Evolutionary conservation across 64 coral and sea anemone species (phyloP).

Genomic region (Stylophora pistillata): DNA sequence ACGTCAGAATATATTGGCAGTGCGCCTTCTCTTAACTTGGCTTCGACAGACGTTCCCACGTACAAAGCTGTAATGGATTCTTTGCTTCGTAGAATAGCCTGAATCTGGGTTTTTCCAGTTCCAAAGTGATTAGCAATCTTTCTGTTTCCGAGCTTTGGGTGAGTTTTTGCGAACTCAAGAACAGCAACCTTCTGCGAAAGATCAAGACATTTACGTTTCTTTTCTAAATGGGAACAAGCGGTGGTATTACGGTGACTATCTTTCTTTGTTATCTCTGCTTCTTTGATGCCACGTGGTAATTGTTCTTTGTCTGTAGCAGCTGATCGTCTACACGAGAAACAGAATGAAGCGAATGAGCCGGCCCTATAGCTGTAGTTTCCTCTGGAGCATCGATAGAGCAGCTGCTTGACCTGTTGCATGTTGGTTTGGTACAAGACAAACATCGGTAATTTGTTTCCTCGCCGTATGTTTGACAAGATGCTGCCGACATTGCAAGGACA

Average conservation of each 20-base stretch:
- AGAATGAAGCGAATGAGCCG: conserved; percentile 19
- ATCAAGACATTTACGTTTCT: conserved; percentile 52
- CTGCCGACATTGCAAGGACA: too few species aligned
- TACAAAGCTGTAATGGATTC: conserved; percentile 38
- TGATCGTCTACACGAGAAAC: conserved; percentile 47
- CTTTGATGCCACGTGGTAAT: conserved; percentile 47
- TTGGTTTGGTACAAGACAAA: conserved; percentile 25
- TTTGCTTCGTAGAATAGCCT: conserved; percentile 60
- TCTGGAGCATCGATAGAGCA: conserved; percentile 49
- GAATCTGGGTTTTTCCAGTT: conserved; percentile 48
- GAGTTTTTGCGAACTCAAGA: conserved; percentile 29
- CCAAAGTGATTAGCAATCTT: conserved; percentile 50
- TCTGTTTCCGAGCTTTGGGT: conserved; percentile 50
- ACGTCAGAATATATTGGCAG: conserved; percentile 45
- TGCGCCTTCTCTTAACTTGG: conserved; percentile 48
- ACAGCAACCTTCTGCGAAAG: conserved; percentile 52
- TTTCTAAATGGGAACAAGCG: too few species aligned
- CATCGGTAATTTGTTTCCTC: conserved; percentile 35
- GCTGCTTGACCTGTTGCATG: conserved; percentile 16
- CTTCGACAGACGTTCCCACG: conserved; percentile 30
- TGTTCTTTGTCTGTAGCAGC: conserved; percentile 28
- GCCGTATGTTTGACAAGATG: conserved; percentile 32
- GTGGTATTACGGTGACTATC: conserved; percentile 17
- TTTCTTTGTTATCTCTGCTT: conserved; percentile 28
- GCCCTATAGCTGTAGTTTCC: conserved; percentile 23